Evolutionary conservation across 2,888 invertebrate species (phyloP).

Genomic region (Callyntrura sp.): DNA sequence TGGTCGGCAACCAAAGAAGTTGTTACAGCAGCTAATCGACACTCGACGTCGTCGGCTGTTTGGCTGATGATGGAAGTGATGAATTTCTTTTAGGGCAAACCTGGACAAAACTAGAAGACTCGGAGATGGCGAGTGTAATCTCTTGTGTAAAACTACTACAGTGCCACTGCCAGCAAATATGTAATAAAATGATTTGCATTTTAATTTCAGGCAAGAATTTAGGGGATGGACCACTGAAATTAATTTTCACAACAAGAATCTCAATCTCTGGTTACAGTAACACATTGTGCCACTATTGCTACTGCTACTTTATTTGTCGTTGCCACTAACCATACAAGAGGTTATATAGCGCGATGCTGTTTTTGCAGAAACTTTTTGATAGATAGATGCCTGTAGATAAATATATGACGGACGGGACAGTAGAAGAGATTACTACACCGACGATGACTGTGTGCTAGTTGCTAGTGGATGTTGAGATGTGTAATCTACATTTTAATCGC

Average conservation of each 20-base stretch:
- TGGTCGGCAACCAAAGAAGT: not conserved
- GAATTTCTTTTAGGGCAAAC: not conserved
- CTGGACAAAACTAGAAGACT: not conserved
- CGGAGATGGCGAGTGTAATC: not conserved
- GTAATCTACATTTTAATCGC: not conserved
- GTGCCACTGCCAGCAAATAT: not conserved
- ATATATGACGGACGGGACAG: not conserved
- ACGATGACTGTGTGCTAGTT: too few species aligned
- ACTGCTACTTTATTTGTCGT: not conserved
- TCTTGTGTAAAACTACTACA: not conserved
- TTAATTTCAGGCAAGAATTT: not conserved
- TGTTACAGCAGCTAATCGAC: not conserved
- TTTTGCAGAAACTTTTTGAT: not conserved
- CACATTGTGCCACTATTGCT: too few species aligned
- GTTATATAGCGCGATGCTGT: not conserved
- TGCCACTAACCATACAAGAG: not conserved
- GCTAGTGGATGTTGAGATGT: not conserved
- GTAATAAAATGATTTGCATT: conserved; percentile 29
- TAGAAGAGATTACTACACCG: not conserved
- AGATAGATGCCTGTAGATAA: not conserved
- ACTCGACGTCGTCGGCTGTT: too few species aligned
- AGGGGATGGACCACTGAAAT: not conserved
- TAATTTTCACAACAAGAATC: conserved; percentile 40
- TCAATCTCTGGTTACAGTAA: not conserved
- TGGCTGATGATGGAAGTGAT: not conserved